phyloP scores from a whole-genome alignment of 2,888 invertebrate species.

The Willowsia nigromaculata region DNA sequence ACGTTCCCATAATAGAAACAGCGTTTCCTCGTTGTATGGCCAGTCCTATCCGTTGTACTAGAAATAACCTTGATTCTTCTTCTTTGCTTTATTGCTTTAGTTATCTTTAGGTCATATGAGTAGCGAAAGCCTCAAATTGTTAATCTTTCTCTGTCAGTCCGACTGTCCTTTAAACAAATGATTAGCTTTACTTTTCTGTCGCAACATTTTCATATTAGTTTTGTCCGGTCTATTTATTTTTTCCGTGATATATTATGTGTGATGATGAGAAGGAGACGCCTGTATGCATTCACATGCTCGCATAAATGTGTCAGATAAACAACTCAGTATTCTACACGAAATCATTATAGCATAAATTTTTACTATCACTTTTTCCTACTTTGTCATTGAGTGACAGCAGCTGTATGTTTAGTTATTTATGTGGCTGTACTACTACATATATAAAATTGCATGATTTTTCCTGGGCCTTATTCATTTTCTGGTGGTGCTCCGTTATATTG shows the following conservation, averaged over 20 bases:
- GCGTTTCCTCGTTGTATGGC: no score
- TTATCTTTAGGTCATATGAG: no score
- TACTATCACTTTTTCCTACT: not conserved
- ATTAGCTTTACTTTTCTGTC: no score
- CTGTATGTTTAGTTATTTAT: not conserved
- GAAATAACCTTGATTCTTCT: no score
- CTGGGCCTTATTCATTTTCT: not conserved
- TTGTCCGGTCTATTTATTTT: not conserved
- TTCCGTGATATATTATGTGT: not conserved
- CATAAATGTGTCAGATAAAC: not conserved
- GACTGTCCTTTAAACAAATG: no score
- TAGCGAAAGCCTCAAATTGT: no score
- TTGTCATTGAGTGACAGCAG: not conserved
- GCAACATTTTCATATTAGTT: no score
- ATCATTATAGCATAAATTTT: not conserved
- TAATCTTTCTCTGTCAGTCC: no score
- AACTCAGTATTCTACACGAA: not conserved
- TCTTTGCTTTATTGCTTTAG: no score
- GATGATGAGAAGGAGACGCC: not conserved
- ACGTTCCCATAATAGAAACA: no score
- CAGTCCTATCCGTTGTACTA: no score
- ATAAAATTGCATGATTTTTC: not conserved
- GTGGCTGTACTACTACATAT: not conserved
- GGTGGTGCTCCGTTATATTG: no score
- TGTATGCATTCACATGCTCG: not conserved